phyloP scores from a whole-genome alignment of 2,797 vertebrate species.

The Zalophus californianus region DNA sequence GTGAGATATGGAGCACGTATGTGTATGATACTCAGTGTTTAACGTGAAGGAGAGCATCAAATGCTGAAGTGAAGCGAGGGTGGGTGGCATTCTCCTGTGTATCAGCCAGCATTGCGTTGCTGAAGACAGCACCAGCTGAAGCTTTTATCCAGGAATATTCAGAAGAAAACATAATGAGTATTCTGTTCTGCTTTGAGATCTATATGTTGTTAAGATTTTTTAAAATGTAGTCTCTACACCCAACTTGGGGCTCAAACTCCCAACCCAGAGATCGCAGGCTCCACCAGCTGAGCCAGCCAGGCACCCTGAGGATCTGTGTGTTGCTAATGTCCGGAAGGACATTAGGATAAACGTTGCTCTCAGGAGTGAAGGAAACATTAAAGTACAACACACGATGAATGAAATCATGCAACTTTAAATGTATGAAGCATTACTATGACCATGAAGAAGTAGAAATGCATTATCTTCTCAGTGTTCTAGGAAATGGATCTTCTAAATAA shows the following conservation, averaged over 20 bases:
- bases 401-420: not conserved
- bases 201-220: not conserved
- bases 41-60: not conserved
- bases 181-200: not conserved
- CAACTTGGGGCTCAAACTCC: not conserved
- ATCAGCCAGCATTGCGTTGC: not conserved
- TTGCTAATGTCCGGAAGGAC: not conserved
- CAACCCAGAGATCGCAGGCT: not conserved
- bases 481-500: conserved; percentile 23
- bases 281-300: not conserved
- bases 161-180: not conserved
- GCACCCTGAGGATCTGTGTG: not conserved
- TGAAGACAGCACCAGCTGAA: not conserved
- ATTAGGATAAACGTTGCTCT: not conserved
- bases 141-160: not conserved
- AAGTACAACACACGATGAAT: not conserved
- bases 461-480: not conserved
- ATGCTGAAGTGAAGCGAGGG: not conserved
- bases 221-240: not conserved
- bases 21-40: not conserved
- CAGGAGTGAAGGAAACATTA: not conserved
- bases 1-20: not conserved
- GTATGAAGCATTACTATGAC: not conserved
- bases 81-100: not conserved
- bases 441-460: not conserved